A percentile compares a stretch with the other conserved stretches of the same genome.
Evolutionary conservation across 2,113 vertebrate species (phyloP).

Genomic region (Lonchura striata): DNA sequence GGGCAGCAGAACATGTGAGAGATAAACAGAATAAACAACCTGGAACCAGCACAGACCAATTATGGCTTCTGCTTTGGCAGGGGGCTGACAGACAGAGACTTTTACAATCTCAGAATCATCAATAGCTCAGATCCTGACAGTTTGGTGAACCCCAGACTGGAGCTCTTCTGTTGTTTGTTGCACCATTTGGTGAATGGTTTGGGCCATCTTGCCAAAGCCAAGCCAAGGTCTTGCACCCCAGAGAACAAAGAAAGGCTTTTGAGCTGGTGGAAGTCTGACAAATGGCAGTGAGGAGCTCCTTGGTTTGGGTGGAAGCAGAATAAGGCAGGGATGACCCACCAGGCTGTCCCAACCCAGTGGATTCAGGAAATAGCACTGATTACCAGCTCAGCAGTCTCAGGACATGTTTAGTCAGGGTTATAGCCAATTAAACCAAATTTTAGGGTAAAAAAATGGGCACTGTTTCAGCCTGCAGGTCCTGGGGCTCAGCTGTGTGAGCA

Average conservation of each 20-base stretch:
- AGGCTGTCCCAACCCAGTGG: neutral
- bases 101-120: too few species aligned
- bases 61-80: too few species aligned
- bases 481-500: neutral
- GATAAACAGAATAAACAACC: too few species aligned
- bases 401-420: neutral
- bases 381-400: neutral
- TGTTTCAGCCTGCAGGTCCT: neutral
- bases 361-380: rapidly evolving
- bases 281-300: neutral
- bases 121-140: too few species aligned
- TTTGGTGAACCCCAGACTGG: neutral
- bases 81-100: too few species aligned
- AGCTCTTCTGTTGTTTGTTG: neutral
- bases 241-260: neutral
- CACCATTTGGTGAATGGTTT: neutral
- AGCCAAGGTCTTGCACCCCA: neutral
- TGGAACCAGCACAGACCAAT: too few species aligned
- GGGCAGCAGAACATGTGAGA: too few species aligned
- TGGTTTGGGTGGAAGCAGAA: neutral
- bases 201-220: neutral
- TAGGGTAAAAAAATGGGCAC: neutral
- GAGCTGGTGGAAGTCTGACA: neutral
- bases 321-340: neutral
- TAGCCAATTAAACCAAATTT: neutral